phyloP scores from a whole-genome alignment of 2,797 vertebrate species.

The Sebastes umbrosus region DNA sequence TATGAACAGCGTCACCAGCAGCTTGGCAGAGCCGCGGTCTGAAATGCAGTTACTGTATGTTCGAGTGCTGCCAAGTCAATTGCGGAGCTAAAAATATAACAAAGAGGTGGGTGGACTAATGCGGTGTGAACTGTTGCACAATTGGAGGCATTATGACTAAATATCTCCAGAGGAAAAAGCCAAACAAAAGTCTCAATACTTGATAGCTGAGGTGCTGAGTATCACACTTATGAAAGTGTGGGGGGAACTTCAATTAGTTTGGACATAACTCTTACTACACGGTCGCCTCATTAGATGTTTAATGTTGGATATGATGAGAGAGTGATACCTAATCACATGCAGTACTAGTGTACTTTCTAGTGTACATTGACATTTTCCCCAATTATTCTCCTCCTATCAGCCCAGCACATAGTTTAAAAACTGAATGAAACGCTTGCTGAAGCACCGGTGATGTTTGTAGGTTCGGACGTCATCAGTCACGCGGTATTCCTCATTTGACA shows the following conservation, averaged over 20 bases:
- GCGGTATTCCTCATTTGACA: neutral
- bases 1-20: neutral
- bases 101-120: constrained; percentile 13
- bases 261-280: neutral
- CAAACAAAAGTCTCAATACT: neutral
- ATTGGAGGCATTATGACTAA: neutral
- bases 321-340: neutral
- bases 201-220: neutral
- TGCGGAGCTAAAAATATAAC: constrained; percentile 16
- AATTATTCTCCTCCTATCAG: neutral
- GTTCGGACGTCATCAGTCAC: neutral
- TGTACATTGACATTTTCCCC: neutral
- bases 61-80: neutral
- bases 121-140: neutral
- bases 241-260: neutral
- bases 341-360: neutral
- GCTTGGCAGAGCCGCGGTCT: neutral
- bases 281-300: neutral
- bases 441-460: neutral
- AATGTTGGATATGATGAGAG: neutral
- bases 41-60: neutral
- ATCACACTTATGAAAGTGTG: neutral
- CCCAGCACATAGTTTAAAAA: neutral
- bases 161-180: neutral
- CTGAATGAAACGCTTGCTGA: neutral